Evolutionary conservation across 1,140 invertebrate species (phyloP).

Genomic region (Ruditapes philippinarum): DNA sequence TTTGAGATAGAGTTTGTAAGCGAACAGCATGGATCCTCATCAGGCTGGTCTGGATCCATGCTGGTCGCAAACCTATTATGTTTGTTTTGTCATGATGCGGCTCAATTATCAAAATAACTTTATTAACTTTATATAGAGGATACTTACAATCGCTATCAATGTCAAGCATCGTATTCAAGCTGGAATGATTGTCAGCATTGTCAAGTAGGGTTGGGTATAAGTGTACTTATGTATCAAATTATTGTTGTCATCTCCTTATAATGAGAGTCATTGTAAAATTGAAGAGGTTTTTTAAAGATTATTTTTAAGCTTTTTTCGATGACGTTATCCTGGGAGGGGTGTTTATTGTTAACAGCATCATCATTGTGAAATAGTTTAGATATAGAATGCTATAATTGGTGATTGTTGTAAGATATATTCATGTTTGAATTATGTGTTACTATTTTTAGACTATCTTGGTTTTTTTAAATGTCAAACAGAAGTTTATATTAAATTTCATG

Average conservation of each 20-base stretch:
- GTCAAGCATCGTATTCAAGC: no score
- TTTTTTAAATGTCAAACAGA: background rate
- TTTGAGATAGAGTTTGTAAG: no score
- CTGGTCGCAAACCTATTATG: no score
- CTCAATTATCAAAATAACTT: no score
- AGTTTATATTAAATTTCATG: no score
- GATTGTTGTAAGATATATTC: background rate
- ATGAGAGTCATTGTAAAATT: conserved; percentile 3
- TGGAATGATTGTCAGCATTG: background rate
- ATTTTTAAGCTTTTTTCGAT: conserved; percentile 4
- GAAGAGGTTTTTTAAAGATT: background rate
- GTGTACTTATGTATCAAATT: conserved; percentile 16
- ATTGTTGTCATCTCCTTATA: background rate
- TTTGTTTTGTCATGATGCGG: no score
- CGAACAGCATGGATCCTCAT: no score
- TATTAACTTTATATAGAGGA: no score
- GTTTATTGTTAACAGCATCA: background rate
- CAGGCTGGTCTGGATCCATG: no score
- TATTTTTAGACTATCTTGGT: background rate
- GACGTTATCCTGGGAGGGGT: background rate
- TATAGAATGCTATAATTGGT: background rate
- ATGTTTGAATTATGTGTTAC: background rate
- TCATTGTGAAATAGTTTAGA: background rate
- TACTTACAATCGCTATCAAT: no score
- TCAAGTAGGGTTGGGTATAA: conserved; percentile 28